phyloP scores from a whole-genome alignment of 1,140 invertebrate species.

The Babylonia areolata region DNA sequence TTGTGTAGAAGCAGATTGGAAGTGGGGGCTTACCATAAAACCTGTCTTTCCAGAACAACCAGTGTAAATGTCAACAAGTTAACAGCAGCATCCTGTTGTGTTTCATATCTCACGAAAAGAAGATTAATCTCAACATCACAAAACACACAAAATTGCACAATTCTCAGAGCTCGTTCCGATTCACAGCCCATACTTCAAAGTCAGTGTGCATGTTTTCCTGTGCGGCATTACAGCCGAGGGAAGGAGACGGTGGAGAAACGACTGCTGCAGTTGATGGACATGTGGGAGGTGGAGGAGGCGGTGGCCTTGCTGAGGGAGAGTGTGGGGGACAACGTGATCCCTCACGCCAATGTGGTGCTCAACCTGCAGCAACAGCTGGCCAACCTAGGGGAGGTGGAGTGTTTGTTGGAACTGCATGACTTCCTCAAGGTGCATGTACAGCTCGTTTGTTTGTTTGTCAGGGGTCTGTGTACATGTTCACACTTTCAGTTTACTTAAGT shows the following conservation, averaged over 20 bases:
- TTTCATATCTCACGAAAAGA: no score
- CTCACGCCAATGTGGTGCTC: constrained; percentile 39
- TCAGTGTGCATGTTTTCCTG: neutral
- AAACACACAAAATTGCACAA: no score
- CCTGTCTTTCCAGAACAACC: no score
- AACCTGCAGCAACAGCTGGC: constrained; percentile 37
- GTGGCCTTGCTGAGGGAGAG: constrained; percentile 39
- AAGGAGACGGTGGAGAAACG: constrained; percentile 41
- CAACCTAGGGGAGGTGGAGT: constrained; percentile 30
- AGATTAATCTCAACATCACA: no score
- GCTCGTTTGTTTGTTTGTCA: neutral
- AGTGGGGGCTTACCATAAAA: no score
- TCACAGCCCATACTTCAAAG: neutral
- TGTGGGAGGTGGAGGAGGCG: constrained; percentile 52
- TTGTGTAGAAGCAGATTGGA: no score
- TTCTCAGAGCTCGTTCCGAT: no score
- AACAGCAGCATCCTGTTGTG: no score
- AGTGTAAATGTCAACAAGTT: no score
- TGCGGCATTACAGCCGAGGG: neutral
- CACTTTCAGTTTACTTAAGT: no score
- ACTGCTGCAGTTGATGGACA: constrained; percentile 50
- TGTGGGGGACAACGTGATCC: constrained; percentile 36
- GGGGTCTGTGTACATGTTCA: neutral
- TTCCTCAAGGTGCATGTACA: constrained; percentile 15
- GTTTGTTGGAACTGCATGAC: constrained; percentile 24